A percentile compares a stretch with the other conserved stretches of the same genome.
Evolutionary conservation across 2,797 vertebrate genomes (phyloP).

Genomic region (Darevskia mixta): DNA sequence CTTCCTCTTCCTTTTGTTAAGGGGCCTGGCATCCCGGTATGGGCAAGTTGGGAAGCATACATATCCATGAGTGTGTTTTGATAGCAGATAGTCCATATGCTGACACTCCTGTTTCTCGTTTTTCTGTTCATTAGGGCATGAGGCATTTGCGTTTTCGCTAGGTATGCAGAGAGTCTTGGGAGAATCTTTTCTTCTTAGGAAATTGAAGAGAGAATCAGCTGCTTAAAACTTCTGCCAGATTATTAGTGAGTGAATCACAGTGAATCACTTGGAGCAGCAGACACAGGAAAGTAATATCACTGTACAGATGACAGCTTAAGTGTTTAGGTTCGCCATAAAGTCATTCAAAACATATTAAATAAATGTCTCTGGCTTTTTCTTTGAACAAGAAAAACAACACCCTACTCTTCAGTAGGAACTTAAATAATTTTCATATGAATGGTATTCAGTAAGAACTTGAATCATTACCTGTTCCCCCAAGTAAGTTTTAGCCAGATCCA

Average conservation of each 20-base stretch:
- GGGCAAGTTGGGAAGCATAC: not conserved
- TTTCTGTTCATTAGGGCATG: not conserved
- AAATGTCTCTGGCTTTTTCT: not conserved
- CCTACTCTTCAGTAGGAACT: not conserved
- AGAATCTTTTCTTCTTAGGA: conserved; percentile 20
- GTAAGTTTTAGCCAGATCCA: not conserved
- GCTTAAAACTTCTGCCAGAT: not conserved
- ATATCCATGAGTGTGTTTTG: not conserved
- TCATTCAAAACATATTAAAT: not conserved
- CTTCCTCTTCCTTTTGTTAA: not conserved
- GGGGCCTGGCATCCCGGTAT: not conserved
- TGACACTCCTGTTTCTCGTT: conserved; percentile 25
- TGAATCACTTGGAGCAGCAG: not conserved
- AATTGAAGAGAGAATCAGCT: conserved; percentile 24
- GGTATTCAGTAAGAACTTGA: not conserved
- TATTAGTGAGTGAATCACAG: conserved; percentile 35
- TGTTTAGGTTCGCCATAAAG: conserved; percentile 11
- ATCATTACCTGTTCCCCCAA: not conserved
- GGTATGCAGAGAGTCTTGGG: not conserved
- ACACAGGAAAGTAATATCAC: conserved; percentile 13
- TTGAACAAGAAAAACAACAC: not conserved
- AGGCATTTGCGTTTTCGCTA: not conserved
- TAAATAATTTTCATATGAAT: not conserved
- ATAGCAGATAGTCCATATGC: conserved; percentile 7
- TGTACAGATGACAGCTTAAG: not conserved